Evolutionary conservation across 2,797 vertebrate genomes (phyloP), one percentile per base, ranked within the genome.

Genomic region (Pantherophis vulpinus): DNA sequence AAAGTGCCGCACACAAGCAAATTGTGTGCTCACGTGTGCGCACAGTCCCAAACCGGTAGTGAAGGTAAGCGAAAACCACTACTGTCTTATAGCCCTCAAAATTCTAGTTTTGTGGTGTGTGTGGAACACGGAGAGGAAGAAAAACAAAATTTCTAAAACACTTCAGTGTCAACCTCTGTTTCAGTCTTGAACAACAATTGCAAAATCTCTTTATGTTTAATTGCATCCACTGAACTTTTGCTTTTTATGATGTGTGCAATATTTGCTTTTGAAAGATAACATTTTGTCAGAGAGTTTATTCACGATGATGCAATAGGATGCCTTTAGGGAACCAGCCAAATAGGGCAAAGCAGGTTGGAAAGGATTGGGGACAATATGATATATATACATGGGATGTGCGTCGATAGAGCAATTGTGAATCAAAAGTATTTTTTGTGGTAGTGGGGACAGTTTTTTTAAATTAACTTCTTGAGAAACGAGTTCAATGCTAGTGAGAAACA

Each of bases 201-300:
- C 70, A 32, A 47, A 11, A 86, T n/a, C 63, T 60, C 56, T 23
- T 87, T 90, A 27, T 51, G 55, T 54, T 54, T 83, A 47, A 16
- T 61, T 66, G 47, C 20, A 70, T 7, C 70, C 37, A 32, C 9
- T 42, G 61, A 91, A 66, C 42, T 83, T 92, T 87, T 55, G 55
- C 27, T 79, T 92, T n/a, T 16, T 29, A 29, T 56, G 8, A 1
- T 1, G 1, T 0, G 5, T n/a, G 87, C 54, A 42, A 32, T 27
- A 9, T 88, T 2, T 79, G 2, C 27, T 27, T 88, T 37, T 5
- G 32, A 47, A 86, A 86, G 23, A n/a, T 83, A 2, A 0, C 27
- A n/a, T 63, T 83, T 54, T 54, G 56, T 20, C 32, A 25, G 42
- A 59, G 86, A n/a, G 2, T 2, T 66, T 37, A 55, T 42, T n/a